These are phyloP conservation scores for Rafetus swinhoei DNA, from an alignment of 2,113 vertebrate species.

Conservation along the genomic window DNA sequence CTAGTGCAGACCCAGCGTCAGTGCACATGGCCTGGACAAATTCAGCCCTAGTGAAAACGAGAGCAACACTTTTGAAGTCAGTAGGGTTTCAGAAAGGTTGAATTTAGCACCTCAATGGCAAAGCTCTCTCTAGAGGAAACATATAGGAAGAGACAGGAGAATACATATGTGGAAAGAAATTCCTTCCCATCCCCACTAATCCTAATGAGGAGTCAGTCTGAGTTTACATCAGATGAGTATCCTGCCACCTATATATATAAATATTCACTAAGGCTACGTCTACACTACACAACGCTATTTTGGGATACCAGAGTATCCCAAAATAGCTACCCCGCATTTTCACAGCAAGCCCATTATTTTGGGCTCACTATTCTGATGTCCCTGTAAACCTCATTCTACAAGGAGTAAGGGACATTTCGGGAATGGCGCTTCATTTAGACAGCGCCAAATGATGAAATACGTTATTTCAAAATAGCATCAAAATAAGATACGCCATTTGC, in stretches of 20 bases:
- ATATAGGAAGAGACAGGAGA: neutral
- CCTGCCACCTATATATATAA: neutral
- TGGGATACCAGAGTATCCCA: too few species aligned
- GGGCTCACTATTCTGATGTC: too few species aligned
- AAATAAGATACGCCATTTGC: too few species aligned
- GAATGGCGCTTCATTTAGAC: too few species aligned
- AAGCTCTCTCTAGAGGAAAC: neutral
- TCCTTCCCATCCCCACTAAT: neutral
- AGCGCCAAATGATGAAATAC: too few species aligned
- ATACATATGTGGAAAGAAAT: neutral
- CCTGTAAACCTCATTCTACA: too few species aligned
- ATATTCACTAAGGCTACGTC: neutral
- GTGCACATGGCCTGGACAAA: neutral
- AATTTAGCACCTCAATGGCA: neutral
- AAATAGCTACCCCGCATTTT: too few species aligned
- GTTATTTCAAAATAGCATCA: too few species aligned
- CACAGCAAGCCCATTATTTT: too few species aligned
- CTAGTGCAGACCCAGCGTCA: accelerated
- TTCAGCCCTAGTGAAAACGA: neutral
- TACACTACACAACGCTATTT: too few species aligned
- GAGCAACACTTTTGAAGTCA: neutral
- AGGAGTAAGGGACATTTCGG: too few species aligned
- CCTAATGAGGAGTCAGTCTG: neutral
- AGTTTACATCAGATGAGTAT: neutral
- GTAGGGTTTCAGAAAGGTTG: neutral